phyloP scores from a whole-genome alignment of 2,113 vertebrate genomes.

The Amphiprion ocellaris region DNA sequence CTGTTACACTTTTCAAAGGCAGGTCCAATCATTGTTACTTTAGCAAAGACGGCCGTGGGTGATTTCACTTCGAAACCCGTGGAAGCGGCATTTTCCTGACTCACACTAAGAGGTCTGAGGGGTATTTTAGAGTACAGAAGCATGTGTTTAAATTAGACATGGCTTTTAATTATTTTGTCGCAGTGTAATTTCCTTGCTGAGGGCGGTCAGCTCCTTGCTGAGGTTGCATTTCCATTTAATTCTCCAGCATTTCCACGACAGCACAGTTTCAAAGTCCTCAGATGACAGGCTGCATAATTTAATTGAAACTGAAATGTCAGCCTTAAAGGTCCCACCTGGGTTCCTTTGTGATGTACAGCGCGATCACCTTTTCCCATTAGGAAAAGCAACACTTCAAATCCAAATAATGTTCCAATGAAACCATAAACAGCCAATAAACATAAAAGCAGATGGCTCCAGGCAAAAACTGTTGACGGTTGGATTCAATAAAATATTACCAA shows the following conservation, averaged over 20 bases:
- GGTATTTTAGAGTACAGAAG: slow-evolving; percentile 60
- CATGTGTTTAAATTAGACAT: slow-evolving; percentile 81
- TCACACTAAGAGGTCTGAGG: slow-evolving; percentile 48
- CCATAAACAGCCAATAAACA: neutral
- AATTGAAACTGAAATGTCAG: slow-evolving; percentile 76
- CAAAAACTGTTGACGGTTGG: neutral
- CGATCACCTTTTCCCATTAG: neutral
- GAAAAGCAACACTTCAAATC: slow-evolving; percentile 14
- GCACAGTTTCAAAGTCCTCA: slow-evolving; percentile 44
- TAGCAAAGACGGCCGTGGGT: slow-evolving; percentile 29
- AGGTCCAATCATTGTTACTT: slow-evolving; percentile 48
- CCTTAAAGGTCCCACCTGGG: slow-evolving; percentile 58
- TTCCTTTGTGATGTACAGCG: slow-evolving; percentile 2
- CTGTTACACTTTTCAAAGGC: slow-evolving; percentile 37
- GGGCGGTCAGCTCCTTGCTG: slow-evolving; percentile 73
- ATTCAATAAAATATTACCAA: slow-evolving; percentile 15
- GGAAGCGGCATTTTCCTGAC: slow-evolving; percentile 74
- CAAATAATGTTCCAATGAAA: slow-evolving; percentile 31
- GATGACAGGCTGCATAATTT: slow-evolving; percentile 45
- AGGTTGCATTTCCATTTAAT: slow-evolving; percentile 73
- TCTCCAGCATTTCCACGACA: slow-evolving; percentile 51
- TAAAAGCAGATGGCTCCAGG: neutral
- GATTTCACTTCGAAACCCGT: slow-evolving; percentile 65
- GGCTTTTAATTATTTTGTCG: slow-evolving; percentile 85
- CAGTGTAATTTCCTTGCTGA: slow-evolving; percentile 77